Evolutionary conservation across 2,888 invertebrate genomes (phyloP).

Genomic region (Drosophila kokeensis): DNA sequence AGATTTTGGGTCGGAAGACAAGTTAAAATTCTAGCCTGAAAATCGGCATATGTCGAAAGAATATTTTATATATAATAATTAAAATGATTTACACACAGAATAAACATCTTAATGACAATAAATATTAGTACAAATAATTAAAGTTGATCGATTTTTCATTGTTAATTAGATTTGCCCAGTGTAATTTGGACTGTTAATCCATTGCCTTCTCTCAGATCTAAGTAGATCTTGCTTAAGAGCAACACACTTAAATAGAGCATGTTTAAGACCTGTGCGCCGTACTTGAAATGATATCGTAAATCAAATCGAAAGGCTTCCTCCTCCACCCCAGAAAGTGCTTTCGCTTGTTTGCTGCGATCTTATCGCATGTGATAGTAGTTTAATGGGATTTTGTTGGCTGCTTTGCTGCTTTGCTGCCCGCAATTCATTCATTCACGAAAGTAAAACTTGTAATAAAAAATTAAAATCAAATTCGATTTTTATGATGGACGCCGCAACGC

Average conservation of each 20-base stretch:
- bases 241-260: conserved; percentile 5
- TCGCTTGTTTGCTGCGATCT: conserved; percentile 69
- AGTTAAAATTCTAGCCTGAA: too few species aligned
- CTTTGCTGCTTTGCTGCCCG: conserved; percentile 6
- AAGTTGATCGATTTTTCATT: background rate
- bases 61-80: background rate
- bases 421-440: conserved; percentile 56
- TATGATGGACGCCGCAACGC: conserved; percentile 50
- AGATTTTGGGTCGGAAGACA: too few species aligned
- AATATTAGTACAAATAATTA: background rate
- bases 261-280: background rate
- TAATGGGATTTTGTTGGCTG: conserved; percentile 33
- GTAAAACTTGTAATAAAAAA: conserved; percentile 73
- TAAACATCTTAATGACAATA: background rate
- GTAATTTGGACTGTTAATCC: background rate
- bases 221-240: background rate
- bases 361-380: conserved; percentile 57
- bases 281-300: conserved; percentile 36
- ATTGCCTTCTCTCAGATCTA: conserved; percentile 6
- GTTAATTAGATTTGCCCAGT: background rate
- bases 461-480: conserved; percentile 70
- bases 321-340: conserved; percentile 56
- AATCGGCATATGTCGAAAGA: too few species aligned
- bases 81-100: background rate
- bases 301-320: conserved; percentile 39